Evolutionary conservation across 1,140 invertebrate genomes (phyloP).

Genomic region (Drosophila lacertosa): DNA sequence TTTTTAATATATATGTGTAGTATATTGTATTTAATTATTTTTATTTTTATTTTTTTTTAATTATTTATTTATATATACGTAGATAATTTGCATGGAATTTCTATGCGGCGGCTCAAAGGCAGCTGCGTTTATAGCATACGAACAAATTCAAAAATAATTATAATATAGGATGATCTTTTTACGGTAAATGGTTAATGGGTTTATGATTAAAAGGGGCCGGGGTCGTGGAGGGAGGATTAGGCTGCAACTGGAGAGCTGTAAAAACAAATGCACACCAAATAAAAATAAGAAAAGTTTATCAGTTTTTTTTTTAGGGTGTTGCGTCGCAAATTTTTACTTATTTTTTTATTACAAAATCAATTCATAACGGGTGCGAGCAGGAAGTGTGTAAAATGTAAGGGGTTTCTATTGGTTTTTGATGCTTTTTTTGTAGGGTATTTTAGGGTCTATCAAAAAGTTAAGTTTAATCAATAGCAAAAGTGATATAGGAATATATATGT

Average conservation of each 20-base stretch:
- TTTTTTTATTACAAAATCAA: constrained; percentile 26
- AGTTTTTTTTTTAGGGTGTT: constrained; percentile 26
- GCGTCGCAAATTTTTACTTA: constrained; percentile 36
- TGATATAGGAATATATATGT: not conserved
- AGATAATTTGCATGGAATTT: constrained; percentile 51
- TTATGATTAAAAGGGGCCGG: too few relatives aligned
- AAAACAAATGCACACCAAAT: not conserved
- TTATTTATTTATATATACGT: constrained; percentile 18
- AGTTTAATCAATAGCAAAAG: not conserved
- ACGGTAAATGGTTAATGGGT: not conserved
- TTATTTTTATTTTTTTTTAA: constrained; percentile 6
- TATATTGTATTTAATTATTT: constrained; percentile 21
- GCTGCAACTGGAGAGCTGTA: constrained; percentile 5
- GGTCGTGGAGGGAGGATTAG: not conserved
- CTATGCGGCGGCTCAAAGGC: constrained; percentile 20
- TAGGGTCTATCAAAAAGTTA: not conserved
- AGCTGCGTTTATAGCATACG: constrained; percentile 31
- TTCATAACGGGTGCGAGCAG: constrained; percentile 11
- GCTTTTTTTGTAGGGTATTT: not conserved
- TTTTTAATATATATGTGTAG: constrained; percentile 2
- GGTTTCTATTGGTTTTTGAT: not conserved
- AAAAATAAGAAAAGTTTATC: constrained; percentile 5
- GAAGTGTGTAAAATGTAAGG: not conserved
- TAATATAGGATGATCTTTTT: constrained; percentile 15
- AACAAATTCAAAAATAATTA: constrained; percentile 17